Evolutionary conservation across 1,140 invertebrate genomes (phyloP), one percentile per base, ranked within the genome.

Genomic region (Papilio helenus): DNA sequence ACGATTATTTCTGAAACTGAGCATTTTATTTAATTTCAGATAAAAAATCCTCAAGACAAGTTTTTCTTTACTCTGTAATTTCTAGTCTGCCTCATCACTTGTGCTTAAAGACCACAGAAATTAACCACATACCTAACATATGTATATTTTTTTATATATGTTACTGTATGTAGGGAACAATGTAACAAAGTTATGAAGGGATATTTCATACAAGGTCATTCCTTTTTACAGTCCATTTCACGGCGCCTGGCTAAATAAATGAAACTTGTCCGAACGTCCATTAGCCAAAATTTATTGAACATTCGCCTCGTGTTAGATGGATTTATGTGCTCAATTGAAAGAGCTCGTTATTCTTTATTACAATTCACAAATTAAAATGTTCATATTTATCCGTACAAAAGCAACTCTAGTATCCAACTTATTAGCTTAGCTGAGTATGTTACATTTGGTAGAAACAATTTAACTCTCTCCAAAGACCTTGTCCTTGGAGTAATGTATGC

Each of bases 281-380:
- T 77, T 77, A 77, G 20, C 76, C 55, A 77, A 77, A 77, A 77
- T 77, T 77, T 77, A 77, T 77, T 77, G 76, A 77, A 77, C 76
- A 77, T 65, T 77, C 76, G 55, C 76, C 76, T 77, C 34, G 74
- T 39, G 76, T 77, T 77, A 61, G 76, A 77, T 77, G 76, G 34
- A 77, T 77, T 77, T 77, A 77, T 77, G 76, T 77, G 18, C 29
- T 65, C 76, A 77, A 77, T 77, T 77, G 76, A 77, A 61, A 77
- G 20, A n/a, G 49, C n/a, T 46, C 61, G 61, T 68, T 68, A 68
- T 68, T 68, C 61, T 68, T 68, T 29, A 68, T 68, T 18, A 16
- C 61, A 68, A 68, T 68, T 68, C 14, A 68, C 61, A 34, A 68
- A 68, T 68, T 68, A 68, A 68, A 68, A 68, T 5, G 26, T 16